These are phyloP conservation scores for Trididemnum nubilum DNA, from an alignment of 23 tunicate genomes.

Conservation along the genomic window DNA sequence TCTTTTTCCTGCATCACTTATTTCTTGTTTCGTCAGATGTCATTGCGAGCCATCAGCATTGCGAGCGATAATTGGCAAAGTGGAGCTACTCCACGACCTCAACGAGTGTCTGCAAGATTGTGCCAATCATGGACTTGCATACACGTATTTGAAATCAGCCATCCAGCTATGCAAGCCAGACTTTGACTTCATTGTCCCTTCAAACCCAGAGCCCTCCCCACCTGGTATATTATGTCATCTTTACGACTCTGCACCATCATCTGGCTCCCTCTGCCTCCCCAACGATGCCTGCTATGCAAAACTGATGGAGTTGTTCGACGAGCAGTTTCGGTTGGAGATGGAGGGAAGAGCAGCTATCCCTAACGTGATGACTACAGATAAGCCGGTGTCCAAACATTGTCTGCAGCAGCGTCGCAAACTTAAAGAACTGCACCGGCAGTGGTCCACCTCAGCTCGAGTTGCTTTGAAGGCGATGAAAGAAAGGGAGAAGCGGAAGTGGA, in stretches of 20 bases:
- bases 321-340: slow-evolving; percentile 26
- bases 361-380: not conserved
- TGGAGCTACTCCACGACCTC: slow-evolving; percentile 2
- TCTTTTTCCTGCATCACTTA: no score
- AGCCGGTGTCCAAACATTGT: not conserved
- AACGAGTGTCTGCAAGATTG: not conserved
- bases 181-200: not conserved
- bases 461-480: slow-evolving; percentile 22
- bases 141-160: not conserved
- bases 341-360: slow-evolving; percentile 24
- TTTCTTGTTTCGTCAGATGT: no score
- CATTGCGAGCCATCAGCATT: not conserved
- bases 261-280: not conserved
- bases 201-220: not conserved
- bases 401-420: not conserved
- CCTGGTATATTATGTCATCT: not conserved
- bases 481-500: slow-evolving; percentile 21
- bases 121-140: not conserved
- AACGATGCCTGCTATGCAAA: not conserved
- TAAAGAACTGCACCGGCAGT: slow-evolving; percentile 9
- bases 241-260: not conserved
- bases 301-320: not conserved
- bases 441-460: slow-evolving; percentile 3
- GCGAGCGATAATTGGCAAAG: slow-evolving; percentile 5
- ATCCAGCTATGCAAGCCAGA: not conserved